phyloP scores from a whole-genome alignment of 92 coral and sea anemone species.

The Muricea muricata region DNA sequence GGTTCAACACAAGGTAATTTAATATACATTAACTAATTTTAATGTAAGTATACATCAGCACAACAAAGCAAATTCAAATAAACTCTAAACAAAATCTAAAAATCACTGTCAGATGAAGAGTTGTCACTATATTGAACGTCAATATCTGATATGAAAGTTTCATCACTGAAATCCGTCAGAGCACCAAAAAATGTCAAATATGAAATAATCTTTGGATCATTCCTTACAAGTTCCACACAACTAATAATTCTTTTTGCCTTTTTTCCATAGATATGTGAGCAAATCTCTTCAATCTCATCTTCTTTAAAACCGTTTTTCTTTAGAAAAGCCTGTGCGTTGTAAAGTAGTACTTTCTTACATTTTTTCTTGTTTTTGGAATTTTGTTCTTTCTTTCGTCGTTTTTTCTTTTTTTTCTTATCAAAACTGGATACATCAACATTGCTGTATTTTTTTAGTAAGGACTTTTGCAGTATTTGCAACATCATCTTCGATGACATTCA shows the following conservation, averaged over 20 bases:
- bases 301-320: slow-evolving; percentile 8
- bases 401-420: slow-evolving; percentile 13
- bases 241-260: neutral
- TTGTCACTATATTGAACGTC: too few species aligned
- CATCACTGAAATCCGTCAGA: too few species aligned
- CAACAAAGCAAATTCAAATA: too few species aligned
- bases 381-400: slow-evolving; percentile 24
- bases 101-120: too few species aligned
- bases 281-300: neutral
- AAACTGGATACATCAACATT: slow-evolving; percentile 8
- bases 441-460: neutral
- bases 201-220: neutral
- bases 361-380: slow-evolving; percentile 27
- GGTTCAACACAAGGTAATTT: too few species aligned
- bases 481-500: slow-evolving; percentile 8
- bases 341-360: neutral
- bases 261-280: neutral
- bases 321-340: slow-evolving; percentile 12
- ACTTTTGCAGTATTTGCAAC: slow-evolving; percentile 13
- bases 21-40: too few species aligned
- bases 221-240: neutral
- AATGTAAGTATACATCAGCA: too few species aligned
- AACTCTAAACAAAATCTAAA: too few species aligned
- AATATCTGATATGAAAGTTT: too few species aligned
- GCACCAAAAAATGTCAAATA: slow-evolving; percentile 20